These are phyloP conservation scores for Crocuta crocuta DNA, from an alignment of 2,113 vertebrate genomes.

Conservation along the genomic window DNA sequence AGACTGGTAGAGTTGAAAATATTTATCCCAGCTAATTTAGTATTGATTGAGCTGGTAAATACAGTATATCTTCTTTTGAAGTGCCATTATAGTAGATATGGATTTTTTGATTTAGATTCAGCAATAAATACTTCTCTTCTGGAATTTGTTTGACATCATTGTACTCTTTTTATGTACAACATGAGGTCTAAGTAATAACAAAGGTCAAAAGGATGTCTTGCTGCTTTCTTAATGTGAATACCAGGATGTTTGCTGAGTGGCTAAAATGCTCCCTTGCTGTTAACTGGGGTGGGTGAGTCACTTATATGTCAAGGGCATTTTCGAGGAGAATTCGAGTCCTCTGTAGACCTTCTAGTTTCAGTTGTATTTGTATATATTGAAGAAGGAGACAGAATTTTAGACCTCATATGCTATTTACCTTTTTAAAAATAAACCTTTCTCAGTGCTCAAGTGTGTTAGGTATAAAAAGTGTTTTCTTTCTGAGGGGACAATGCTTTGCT, in stretches of 20 bases:
- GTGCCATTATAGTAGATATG: constrained; percentile 61
- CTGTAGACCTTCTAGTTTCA: not conserved
- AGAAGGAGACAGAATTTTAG: not conserved
- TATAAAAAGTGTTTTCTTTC: too few species aligned
- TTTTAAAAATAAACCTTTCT: not conserved
- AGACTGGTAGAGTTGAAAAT: constrained; percentile 64
- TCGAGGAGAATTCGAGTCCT: not conserved
- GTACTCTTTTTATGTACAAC: constrained; percentile 17
- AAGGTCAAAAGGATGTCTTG: constrained; percentile 62
- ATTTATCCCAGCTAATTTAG: constrained; percentile 77
- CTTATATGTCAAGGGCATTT: constrained; percentile 22
- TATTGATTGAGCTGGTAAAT: constrained; percentile 82
- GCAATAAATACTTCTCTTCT: constrained; percentile 56
- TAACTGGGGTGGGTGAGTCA: not conserved
- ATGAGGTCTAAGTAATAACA: constrained; percentile 51
- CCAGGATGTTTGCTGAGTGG: not conserved
- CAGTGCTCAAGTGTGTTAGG: fast-evolving
- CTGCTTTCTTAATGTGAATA: not conserved
- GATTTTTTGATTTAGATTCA: constrained; percentile 74
- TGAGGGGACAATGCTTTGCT: not conserved
- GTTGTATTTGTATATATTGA: not conserved
- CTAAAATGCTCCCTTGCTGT: fast-evolving
- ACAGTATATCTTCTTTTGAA: constrained; percentile 68
- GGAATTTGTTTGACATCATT: constrained; percentile 36
- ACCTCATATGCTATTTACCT: not conserved